A percentile compares a stretch with the other conserved stretches of the same genome.
Conservation (phyloP, 2,113 vertebrate genomes). For the Malurus elegans region DNA sequence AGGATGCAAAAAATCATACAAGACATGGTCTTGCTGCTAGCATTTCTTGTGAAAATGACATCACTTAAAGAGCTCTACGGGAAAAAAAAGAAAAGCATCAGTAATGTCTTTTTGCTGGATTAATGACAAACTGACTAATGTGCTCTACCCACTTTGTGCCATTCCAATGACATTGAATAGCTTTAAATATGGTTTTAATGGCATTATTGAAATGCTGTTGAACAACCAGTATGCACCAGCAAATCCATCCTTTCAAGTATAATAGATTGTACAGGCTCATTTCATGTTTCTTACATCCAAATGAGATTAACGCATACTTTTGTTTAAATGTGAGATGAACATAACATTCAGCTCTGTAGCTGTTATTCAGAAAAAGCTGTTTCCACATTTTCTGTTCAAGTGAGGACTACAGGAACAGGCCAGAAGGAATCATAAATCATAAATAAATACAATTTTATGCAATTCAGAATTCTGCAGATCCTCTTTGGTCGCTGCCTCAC, state of each 20-base stretch:
- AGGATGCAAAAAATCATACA: neutral
- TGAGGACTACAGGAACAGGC: neutral
- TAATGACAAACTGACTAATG: conserved; percentile 44
- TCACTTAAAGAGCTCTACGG: neutral
- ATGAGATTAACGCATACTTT: conserved; percentile 19
- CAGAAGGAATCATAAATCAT: neutral
- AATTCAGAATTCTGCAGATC: neutral
- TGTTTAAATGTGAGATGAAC: conserved; percentile 23
- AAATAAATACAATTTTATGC: neutral
- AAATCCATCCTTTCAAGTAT: neutral
- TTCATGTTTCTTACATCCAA: conserved; percentile 14
- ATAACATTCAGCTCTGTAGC: neutral
- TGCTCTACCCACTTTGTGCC: neutral
- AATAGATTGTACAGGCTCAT: conserved; percentile 14
- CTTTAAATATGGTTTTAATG: conserved; percentile 51
- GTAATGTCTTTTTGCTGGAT: conserved; percentile 28
- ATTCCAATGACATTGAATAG: conserved; percentile 1
- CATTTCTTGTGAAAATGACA: neutral
- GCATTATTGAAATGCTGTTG: conserved; percentile 26
- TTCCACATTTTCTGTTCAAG: neutral
- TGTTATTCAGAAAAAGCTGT: neutral
- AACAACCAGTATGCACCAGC: neutral
- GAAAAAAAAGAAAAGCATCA: neutral
- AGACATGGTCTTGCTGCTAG: neutral
- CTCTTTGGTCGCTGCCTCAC: neutral